Evolutionary conservation across 2,888 invertebrate species (phyloP).

Genomic region (Anagyrus pseudococci): DNA sequence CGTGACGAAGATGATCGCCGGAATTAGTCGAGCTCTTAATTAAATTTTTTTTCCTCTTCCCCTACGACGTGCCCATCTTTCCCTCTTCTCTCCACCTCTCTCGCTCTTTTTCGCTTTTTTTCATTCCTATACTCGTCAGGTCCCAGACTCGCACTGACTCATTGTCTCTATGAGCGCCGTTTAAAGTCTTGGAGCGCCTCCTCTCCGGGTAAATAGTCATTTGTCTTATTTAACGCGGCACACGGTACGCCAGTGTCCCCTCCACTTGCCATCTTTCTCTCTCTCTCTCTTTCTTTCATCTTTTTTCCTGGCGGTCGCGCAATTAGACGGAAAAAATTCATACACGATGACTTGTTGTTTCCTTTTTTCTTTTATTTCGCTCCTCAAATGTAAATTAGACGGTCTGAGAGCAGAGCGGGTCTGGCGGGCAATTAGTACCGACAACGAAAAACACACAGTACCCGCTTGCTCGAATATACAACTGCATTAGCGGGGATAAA

Average conservation of each 20-base stretch:
- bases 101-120: neutral
- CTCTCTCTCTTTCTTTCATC: neutral
- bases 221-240: conserved; percentile 32
- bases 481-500: neutral
- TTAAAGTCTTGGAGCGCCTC: conserved; percentile 27
- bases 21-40: conserved; percentile 15
- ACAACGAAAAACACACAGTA: neutral
- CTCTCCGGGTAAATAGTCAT: conserved; percentile 29
- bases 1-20: neutral
- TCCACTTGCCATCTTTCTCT: neutral
- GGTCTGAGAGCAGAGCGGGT: neutral
- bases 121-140: conserved; percentile 1
- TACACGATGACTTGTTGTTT: neutral
- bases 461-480: neutral
- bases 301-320: neutral
- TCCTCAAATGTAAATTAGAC: neutral
- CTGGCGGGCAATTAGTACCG: neutral
- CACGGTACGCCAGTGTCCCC: neutral
- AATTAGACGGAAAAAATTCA: conserved; percentile 7
- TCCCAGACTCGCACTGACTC: conserved; percentile 20
- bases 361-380: neutral
- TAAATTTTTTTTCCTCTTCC: conserved; percentile 13
- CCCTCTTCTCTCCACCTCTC: neutral
- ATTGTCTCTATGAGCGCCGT: conserved; percentile 26
- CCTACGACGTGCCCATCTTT: neutral